These are phyloP conservation scores for Podarcis raffonei DNA, from an alignment of 2,113 vertebrate species.

Conservation along the genomic window DNA sequence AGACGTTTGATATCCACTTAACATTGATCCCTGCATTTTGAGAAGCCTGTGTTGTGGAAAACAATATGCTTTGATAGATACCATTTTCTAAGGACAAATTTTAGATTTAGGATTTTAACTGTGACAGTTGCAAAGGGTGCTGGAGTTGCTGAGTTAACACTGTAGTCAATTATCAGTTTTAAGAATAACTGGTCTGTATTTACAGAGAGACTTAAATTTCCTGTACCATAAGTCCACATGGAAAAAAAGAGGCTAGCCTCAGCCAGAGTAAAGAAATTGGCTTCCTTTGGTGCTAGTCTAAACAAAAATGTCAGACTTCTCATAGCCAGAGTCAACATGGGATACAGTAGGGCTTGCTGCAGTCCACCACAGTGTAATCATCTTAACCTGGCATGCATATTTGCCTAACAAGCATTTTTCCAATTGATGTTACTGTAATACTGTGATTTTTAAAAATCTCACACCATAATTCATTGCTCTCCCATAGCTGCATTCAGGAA, in stretches of 20 bases:
- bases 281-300: constrained; percentile 41
- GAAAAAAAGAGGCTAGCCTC: neutral
- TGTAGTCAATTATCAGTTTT: constrained; percentile 18
- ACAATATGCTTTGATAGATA: fast-evolving
- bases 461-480: neutral
- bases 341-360: constrained; percentile 24
- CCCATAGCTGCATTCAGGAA: neutral
- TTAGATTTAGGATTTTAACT: constrained; percentile 1
- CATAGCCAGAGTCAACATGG: constrained; percentile 38
- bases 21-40: neutral
- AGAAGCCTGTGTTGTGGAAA: neutral
- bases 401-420: constrained; percentile 44
- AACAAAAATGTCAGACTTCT: constrained; percentile 38
- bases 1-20: neutral
- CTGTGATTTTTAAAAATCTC: neutral
- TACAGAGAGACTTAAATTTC: constrained; percentile 9
- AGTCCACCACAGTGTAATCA: constrained; percentile 10
- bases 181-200: neutral
- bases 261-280: constrained; percentile 45
- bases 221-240: neutral
- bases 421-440: constrained; percentile 31
- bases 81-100: neutral
- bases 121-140: neutral
- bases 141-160: constrained; percentile 11
- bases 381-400: constrained; percentile 13